Evolutionary conservation across 2,888 invertebrate genomes (phyloP), one percentile per base, ranked within the genome.

Genomic region (Antheraea assamensis): DNA sequence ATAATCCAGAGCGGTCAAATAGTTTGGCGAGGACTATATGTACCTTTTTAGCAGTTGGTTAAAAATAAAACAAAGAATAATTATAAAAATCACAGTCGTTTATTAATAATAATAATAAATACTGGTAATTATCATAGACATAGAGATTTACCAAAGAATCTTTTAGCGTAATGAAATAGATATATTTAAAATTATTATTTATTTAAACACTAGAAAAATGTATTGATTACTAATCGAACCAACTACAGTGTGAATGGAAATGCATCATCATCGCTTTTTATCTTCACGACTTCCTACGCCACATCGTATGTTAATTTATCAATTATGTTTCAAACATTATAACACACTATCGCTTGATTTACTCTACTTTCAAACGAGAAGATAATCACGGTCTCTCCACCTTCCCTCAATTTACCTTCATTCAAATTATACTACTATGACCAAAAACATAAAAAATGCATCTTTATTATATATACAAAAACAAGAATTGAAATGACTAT

Each of bases 61-160:
- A 17, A 4, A 77, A 77, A 77, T 74, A 78, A 80, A 79, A 76
- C 74, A 73, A 80, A 78, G 73, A 77, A 73, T 47, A 77, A 83
- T 84, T 90, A 92, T 92, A 92, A 94, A 93, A 94, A 94, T 94
- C 94, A 94, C 94, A 94, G 94, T 93, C 92, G 92, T 94, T 94
- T 94, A 93, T 92, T 92, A 80, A 80, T 79, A 80, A 79, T 72
- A 87, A 83, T 91, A 92, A 92, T 93, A 92, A 93, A 92, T 92
- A 92, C 92, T 92, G 90, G 88, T 92, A 92, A 92, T 90, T 89
- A 92, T 89, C 88, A 91, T 92, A 93, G 88, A 91, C 89, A 90
- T 87, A 91, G 92, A 92, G 91, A 92, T 92, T 92, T 88, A 92
- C 90, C 90, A 90, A 91, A 90, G 90, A 90, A 90, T 87, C 86